A percentile compares a stretch with the other conserved stretches of the same genome.
Evolutionary conservation across 2,113 vertebrate species (phyloP).

Genomic region (Serilophus lunatus): DNA sequence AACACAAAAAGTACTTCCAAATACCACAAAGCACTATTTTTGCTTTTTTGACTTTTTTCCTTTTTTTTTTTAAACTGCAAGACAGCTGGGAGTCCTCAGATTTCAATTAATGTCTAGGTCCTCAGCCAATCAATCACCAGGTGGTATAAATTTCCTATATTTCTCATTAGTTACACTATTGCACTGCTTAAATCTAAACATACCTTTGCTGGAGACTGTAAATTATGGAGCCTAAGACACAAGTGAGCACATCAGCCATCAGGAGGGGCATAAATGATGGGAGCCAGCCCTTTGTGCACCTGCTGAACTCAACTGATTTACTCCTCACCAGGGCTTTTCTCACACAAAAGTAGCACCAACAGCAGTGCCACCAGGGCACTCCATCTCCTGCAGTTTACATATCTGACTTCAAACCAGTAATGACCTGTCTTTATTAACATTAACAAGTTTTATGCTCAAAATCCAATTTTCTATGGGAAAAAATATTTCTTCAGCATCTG

Average conservation of each 20-base stretch:
- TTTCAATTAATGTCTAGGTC: constrained; percentile 66
- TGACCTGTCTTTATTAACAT: constrained; percentile 60
- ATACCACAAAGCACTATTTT: background rate
- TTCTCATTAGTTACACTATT: constrained; percentile 71
- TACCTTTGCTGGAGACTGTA: constrained; percentile 44
- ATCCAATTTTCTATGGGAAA: constrained; percentile 64
- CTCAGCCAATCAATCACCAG: constrained; percentile 49
- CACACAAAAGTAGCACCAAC: background rate
- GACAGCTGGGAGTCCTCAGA: constrained; percentile 58
- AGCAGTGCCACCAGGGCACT: background rate
- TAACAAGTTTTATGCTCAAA: constrained; percentile 71
- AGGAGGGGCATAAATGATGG: constrained; percentile 27
- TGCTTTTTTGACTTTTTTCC: background rate
- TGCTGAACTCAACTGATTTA: constrained; percentile 56
- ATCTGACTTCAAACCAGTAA: constrained; percentile 47
- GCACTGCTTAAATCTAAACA: constrained; percentile 59
- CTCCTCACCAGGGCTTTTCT: background rate
- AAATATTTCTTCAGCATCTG: constrained; percentile 46
- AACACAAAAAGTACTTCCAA: background rate
- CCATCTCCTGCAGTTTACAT: constrained; percentile 31
- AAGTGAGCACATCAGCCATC: background rate
- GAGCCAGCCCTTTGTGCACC: background rate
- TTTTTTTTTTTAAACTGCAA: background rate
- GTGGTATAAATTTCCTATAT: constrained; percentile 59
- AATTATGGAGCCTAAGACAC: constrained; percentile 51